These are phyloP conservation scores for Procambarus virginalis DNA, from an alignment of 1,140 invertebrate genomes.

Conservation along the genomic window DNA sequence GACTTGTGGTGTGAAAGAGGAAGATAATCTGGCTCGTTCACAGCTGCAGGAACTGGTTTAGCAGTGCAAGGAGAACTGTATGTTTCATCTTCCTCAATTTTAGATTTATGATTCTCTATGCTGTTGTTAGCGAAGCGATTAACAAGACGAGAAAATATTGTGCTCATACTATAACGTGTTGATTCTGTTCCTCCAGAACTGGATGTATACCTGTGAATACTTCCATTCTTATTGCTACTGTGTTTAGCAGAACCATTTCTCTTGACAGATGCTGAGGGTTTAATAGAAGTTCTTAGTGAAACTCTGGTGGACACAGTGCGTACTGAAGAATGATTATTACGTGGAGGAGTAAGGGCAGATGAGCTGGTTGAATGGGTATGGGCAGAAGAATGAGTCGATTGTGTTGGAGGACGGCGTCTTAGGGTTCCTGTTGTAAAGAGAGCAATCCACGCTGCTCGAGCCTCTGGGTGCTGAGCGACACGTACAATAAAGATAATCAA, in stretches of 20 bases:
- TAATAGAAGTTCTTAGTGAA: constrained; percentile 34
- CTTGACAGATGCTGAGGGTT: constrained; percentile 2
- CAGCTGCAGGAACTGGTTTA: background rate
- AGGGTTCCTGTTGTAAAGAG: constrained; percentile 73
- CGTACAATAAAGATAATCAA: constrained; percentile 77
- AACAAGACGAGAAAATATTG: constrained; percentile 37
- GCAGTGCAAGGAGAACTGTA: background rate
- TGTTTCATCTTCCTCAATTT: background rate
- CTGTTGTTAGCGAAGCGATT: constrained; percentile 18
- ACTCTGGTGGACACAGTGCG: constrained; percentile 22
- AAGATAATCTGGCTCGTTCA: background rate
- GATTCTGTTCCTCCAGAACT: background rate
- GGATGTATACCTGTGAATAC: background rate
- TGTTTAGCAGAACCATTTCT: constrained; percentile 38
- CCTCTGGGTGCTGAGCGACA: constrained; percentile 76
- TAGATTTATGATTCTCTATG: background rate
- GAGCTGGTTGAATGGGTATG: constrained; percentile 48
- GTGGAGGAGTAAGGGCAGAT: constrained; percentile 24
- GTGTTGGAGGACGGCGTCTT: constrained; percentile 28
- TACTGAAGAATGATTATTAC: constrained; percentile 39
- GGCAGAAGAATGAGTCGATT: constrained; percentile 41
- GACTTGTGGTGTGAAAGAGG: background rate
- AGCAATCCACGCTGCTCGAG: constrained; percentile 75
- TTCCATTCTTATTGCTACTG: constrained; percentile 31
- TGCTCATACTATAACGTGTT: constrained; percentile 19